Conservation (phyloP, 2,888 invertebrate genomes). For the Drosophila multiciliata region DNA sequence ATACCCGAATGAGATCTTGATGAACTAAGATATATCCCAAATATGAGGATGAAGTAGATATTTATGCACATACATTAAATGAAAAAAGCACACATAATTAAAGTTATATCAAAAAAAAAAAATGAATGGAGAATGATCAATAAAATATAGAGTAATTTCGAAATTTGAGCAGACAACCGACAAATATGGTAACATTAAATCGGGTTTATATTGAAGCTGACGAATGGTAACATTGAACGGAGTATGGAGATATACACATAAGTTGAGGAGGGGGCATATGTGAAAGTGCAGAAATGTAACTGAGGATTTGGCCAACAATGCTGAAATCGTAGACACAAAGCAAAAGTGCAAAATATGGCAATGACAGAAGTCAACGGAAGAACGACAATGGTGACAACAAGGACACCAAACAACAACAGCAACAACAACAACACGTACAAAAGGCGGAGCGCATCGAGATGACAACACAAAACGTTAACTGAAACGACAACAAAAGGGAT, state of each 20-base stretch:
- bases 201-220: neutral
- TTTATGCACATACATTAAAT: neutral
- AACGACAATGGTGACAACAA: conserved; percentile 18
- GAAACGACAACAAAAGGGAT: conserved; percentile 56
- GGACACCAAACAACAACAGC: conserved; percentile 5
- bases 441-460: conserved; percentile 17
- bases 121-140: neutral
- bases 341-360: conserved; percentile 67
- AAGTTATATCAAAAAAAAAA: neutral
- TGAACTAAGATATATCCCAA: neutral
- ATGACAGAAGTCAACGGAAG: conserved; percentile 49
- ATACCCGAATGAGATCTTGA: neutral
- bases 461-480: conserved; percentile 45
- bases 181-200: neutral
- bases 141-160: neutral
- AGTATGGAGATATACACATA: neutral
- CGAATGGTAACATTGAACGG: neutral
- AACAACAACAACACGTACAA: conserved; percentile 12
- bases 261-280: conserved; percentile 1
- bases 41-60: neutral
- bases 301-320: conserved; percentile 33
- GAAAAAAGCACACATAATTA: neutral
- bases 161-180: neutral
- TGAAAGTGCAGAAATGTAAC: conserved; percentile 1
- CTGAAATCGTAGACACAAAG: conserved; percentile 37